Percentiles rank a stretch among this genome's conserved stretches.
Conservation (phyloP, 23 tunicate genomes). For the Trididemnum miniatum region DNA sequence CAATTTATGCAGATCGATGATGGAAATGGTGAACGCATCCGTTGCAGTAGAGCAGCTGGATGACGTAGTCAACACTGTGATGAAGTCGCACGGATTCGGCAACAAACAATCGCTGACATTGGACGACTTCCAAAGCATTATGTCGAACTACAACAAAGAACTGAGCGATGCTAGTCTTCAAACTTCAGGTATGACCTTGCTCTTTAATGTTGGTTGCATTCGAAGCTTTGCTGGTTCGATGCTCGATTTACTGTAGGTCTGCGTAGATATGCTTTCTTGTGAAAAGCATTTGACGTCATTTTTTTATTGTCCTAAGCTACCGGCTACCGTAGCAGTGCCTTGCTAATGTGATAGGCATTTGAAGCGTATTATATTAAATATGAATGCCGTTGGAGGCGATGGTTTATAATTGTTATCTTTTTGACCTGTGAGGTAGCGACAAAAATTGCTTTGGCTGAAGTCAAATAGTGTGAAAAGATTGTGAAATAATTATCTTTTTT, state of each 20-base stretch:
- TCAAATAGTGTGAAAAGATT: background rate
- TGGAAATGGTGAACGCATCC: constrained; percentile 78
- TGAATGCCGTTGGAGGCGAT: background rate
- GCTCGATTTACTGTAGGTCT: too few species aligned
- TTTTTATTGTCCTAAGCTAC: too few species aligned
- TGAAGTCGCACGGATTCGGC: constrained; percentile 54
- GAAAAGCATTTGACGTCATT: too few species aligned
- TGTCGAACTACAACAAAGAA: constrained; percentile 53
- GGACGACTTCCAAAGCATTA: constrained; percentile 63
- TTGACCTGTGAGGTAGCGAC: background rate
- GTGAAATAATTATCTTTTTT: background rate
- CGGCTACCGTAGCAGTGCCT: too few species aligned
- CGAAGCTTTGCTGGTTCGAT: too few species aligned
- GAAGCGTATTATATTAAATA: background rate
- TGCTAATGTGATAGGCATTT: background rate
- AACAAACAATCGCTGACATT: constrained; percentile 46
- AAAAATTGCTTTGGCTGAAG: background rate
- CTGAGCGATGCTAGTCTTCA: constrained; percentile 65
- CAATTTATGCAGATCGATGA: constrained; percentile 45
- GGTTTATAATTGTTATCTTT: background rate
- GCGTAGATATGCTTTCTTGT: too few species aligned
- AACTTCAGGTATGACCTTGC: too few species aligned
- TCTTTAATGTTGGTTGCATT: too few species aligned
- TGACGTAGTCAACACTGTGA: constrained; percentile 63
- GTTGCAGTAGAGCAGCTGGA: constrained; percentile 59